phyloP scores from a whole-genome alignment of 2,797 vertebrate species.

The Typhlichthys subterraneus region DNA sequence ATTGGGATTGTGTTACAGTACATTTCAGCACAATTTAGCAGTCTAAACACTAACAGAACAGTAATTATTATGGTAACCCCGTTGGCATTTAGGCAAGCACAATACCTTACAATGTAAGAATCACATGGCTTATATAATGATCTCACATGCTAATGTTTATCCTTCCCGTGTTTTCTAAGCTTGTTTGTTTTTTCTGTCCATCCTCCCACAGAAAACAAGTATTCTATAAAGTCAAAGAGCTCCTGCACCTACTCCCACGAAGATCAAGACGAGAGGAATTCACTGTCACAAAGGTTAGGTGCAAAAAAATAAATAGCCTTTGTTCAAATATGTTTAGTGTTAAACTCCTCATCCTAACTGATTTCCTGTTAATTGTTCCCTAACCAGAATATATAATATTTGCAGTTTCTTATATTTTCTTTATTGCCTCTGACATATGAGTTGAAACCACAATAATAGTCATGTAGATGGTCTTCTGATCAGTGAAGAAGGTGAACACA shows the following conservation, averaged over 20 bases:
- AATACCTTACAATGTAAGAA: conserved; percentile 28
- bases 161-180: conserved; percentile 7
- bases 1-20: no score
- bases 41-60: no score
- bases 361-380: conserved; percentile 16
- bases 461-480: neutral
- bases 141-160: conserved; percentile 16
- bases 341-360: conserved; percentile 29
- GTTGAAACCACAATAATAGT: neutral
- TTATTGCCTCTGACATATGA: neutral
- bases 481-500: neutral
- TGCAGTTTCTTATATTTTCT: neutral
- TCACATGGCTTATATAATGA: conserved; percentile 14
- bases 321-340: neutral
- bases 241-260: conserved; percentile 3
- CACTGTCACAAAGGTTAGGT: conserved; percentile 32
- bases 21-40: no score
- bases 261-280: conserved; percentile 39
- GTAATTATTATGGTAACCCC: conserved; percentile 38
- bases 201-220: conserved; percentile 14
- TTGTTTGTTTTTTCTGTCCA: conserved; percentile 6
- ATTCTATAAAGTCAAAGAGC: conserved; percentile 42
- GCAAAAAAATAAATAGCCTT: neutral
- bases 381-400: no score
- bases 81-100: conserved; percentile 2